These are phyloP conservation scores for Hippocampus barbouri DNA, from an alignment of 2,113 vertebrate species.

Conservation along the genomic window DNA sequence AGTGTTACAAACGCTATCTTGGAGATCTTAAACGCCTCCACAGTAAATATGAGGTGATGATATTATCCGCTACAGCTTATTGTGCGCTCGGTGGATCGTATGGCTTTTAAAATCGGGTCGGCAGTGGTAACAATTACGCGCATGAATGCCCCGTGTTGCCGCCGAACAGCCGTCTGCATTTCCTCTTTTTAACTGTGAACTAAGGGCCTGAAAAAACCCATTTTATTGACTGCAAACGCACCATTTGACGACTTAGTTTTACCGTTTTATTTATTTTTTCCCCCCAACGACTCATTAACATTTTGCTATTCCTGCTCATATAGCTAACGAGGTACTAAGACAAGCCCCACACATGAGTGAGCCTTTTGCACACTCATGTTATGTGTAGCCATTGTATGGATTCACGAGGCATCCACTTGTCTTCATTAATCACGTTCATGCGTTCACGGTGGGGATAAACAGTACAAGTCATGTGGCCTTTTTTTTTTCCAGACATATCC, in stretches of 20 bases:
- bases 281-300: constrained; percentile 60
- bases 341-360: constrained; percentile 37
- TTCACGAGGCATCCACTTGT: constrained; percentile 13
- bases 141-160: constrained; percentile 64
- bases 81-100: constrained; percentile 74
- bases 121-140: constrained; percentile 71
- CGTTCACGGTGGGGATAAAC: constrained; percentile 30
- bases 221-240: constrained; percentile 60
- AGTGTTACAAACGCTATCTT: constrained; percentile 94
- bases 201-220: constrained; percentile 47
- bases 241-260: constrained; percentile 55
- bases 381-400: not conserved
- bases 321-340: constrained; percentile 51
- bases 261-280: constrained; percentile 23
- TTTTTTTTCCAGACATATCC: constrained; percentile 15
- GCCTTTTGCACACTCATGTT: not conserved
- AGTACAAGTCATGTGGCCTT: constrained; percentile 12
- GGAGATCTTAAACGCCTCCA: constrained; percentile 97
- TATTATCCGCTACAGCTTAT: constrained; percentile 85
- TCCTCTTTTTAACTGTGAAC: constrained; percentile 70
- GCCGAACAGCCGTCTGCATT: constrained; percentile 66
- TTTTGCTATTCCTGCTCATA: constrained; percentile 50
- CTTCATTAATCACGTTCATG: constrained; percentile 35
- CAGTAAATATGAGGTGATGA: constrained; percentile 90
- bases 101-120: constrained; percentile 73